Evolutionary conservation across 2,888 invertebrate genomes (phyloP), one percentile per base, ranked within the genome.

Genomic region (Orthosia gothica): DNA sequence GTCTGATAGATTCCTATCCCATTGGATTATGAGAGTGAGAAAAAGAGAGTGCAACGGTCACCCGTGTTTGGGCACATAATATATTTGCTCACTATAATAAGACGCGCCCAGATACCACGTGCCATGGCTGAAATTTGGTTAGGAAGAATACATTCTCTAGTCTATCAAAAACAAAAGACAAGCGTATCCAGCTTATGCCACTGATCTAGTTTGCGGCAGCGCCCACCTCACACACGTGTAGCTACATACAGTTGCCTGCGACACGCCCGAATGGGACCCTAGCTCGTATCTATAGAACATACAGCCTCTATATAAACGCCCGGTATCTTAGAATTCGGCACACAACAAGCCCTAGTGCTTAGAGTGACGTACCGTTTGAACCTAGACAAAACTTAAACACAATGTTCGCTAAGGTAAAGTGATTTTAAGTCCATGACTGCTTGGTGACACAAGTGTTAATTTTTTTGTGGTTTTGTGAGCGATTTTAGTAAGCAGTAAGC

Each of bases 361-460:
- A 93, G 88, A 89, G 91, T 92, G 91, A 91, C 91, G 91, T 91
- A 93, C 92, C 87, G 92, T 89, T 90, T 93, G 91, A 90, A 92
- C 82, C 91, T 89, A 89, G 88, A 91, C 89, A 89, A 92, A 91
- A 91, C 89, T 83, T 89, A 91, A 88, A 89, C 86, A 95, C 93
- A 93, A 96, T 96, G 96, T 95, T 95, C 87, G 92, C 93, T 77
- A 96, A 96, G 96, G 96, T 96, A 95, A 92, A 86, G 85, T 87
- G 79, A 47, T 81, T 76, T 68, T 55, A 5, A 70, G 61, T 54
- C 65, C 49, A 54, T 73, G 52, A 74, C 70, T 80, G 80, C 23
- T 71, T 81, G 75, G 76, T 79, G 75, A 54, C 45, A 55, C 55
- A 64, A 62, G 63, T 70, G 79, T 76, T 74, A 7, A 58, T 71